Evolutionary conservation across 2,113 vertebrate species (phyloP).

Genomic region (Procavia capensis): DNA sequence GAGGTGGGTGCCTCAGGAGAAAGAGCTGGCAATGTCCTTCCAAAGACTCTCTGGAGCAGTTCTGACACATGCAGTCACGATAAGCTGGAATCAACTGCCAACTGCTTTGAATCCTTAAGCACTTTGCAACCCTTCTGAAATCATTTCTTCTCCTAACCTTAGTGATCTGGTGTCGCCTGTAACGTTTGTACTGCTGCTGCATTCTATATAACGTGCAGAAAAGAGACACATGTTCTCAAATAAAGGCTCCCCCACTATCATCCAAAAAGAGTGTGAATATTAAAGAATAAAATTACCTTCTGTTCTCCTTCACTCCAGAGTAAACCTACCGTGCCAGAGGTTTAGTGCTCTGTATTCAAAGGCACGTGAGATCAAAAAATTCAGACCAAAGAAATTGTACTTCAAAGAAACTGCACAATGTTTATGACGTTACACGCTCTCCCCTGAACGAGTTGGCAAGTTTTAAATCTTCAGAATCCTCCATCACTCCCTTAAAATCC

Average conservation of each 20-base stretch:
- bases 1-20: not conserved
- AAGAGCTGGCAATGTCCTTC: not conserved
- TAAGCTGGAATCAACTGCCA: not conserved
- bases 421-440: not conserved
- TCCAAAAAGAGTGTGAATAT: not conserved
- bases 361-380: constrained; percentile 40
- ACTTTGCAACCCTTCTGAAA: not conserved
- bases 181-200: not conserved
- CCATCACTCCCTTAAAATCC: constrained; percentile 12
- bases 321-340: not conserved
- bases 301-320: not conserved
- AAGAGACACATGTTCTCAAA: not conserved
- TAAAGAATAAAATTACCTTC: not conserved
- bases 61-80: not conserved
- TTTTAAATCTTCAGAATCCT: constrained; percentile 65
- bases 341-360: constrained; percentile 32
- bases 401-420: constrained; percentile 63
- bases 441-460: constrained; percentile 40
- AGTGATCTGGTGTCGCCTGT: not conserved
- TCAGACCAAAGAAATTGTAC: constrained; percentile 30
- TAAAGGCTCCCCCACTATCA: not conserved
- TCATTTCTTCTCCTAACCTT: not conserved
- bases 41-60: not conserved
- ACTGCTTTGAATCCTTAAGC: not conserved
- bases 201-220: not conserved